A percentile compares a stretch with the other conserved stretches of the same genome.
phyloP scores from a whole-genome alignment of 2,797 vertebrate genomes.

The Mus spretus region DNA sequence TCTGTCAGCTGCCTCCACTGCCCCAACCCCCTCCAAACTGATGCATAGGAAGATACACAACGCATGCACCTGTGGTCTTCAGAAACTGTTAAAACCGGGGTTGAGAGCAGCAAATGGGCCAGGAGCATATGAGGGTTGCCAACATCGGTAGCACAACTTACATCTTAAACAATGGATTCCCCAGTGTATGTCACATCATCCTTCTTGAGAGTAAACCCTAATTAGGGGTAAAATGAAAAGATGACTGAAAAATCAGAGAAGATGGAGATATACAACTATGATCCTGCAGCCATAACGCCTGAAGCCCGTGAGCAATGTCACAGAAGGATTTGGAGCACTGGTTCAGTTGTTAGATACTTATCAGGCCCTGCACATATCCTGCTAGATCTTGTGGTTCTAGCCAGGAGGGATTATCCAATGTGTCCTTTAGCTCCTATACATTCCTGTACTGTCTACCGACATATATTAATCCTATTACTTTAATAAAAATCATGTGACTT shows the following conservation, averaged over 20 bases:
- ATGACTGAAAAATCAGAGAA: slow-evolving; percentile 1
- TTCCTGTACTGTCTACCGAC: not conserved
- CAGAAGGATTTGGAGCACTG: not conserved
- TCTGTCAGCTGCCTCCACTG: too few species aligned
- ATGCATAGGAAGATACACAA: not conserved
- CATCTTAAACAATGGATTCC: not conserved
- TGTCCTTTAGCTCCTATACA: not conserved
- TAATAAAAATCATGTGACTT: not conserved
- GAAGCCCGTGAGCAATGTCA: not conserved
- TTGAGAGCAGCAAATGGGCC: not conserved
- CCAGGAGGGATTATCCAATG: not conserved
- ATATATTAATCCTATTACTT: not conserved
- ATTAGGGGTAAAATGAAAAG: not conserved
- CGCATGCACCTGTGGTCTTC: not conserved
- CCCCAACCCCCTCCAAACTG: not conserved
- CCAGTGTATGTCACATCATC: not conserved
- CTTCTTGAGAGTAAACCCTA: not conserved
- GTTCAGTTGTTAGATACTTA: not conserved
- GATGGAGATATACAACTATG: not conserved
- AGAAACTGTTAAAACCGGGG: not conserved
- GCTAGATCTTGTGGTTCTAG: not conserved
- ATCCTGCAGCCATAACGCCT: not conserved
- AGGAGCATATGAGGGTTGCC: not conserved
- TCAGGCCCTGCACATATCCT: not conserved
- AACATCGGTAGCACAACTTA: not conserved